A percentile compares a stretch with the other conserved stretches of the same genome.
Evolutionary conservation across 2,113 vertebrate species (phyloP).

Genomic region (Aleadryas rufinucha): DNA sequence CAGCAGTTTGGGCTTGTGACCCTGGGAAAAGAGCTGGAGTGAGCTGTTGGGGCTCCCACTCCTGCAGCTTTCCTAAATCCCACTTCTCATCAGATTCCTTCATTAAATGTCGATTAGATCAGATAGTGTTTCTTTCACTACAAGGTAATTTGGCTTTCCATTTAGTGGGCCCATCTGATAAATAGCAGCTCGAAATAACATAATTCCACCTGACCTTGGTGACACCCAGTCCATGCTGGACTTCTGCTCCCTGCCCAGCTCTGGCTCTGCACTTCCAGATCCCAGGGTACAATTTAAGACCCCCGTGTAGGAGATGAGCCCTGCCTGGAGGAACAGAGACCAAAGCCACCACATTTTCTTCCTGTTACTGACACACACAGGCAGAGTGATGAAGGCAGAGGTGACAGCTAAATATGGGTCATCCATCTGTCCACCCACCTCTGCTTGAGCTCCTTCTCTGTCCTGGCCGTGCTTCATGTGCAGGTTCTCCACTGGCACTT

Average conservation of each 20-base stretch:
- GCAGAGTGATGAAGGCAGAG: background rate
- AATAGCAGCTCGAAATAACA: background rate
- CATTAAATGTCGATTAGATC: conserved; percentile 36
- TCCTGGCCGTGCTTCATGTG: background rate
- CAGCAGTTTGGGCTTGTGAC: background rate
- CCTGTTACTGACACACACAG: background rate
- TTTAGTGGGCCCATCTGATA: conserved; percentile 43
- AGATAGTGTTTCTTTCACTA: conserved; percentile 35
- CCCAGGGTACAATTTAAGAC: background rate
- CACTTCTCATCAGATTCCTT: background rate
- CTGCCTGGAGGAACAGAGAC: background rate
- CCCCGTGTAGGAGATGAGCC: background rate
- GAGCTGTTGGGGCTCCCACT: background rate
- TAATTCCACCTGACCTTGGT: background rate
- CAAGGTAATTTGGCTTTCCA: conserved; percentile 31
- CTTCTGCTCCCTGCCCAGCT: background rate
- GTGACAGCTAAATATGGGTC: background rate
- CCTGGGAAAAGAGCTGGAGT: fast-evolving
- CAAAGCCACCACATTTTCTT: background rate
- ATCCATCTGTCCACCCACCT: background rate
- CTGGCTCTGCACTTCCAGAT: background rate
- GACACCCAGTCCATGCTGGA: background rate
- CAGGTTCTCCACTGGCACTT: background rate
- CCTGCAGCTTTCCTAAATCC: background rate
- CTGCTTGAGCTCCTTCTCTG: background rate